Evolutionary conservation across 2,113 vertebrate genomes (phyloP).

Genomic region (Halcyon senegalensis): DNA sequence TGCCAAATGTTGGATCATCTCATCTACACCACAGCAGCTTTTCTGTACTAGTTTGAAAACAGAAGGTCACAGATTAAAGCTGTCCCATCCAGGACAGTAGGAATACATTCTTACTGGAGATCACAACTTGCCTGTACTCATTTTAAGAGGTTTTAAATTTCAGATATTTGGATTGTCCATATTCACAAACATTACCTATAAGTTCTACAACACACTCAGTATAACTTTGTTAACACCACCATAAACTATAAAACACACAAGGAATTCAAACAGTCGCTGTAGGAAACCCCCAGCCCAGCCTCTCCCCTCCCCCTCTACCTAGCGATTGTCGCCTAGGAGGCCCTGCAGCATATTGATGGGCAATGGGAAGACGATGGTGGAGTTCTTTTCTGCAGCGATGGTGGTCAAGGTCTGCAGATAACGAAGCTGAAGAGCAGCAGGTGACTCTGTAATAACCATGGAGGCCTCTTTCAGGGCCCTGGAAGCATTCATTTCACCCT

Average conservation of each 20-base stretch:
- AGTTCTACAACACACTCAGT: not conserved
- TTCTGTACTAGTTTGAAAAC: not conserved
- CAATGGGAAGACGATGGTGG: constrained; percentile 92
- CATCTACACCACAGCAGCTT: not conserved
- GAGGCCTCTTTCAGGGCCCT: constrained; percentile 90
- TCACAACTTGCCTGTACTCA: not conserved
- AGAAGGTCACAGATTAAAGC: not conserved
- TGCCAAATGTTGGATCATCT: not conserved
- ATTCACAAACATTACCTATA: not conserved
- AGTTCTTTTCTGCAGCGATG: constrained; percentile 91
- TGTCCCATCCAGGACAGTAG: not conserved
- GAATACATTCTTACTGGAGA: not conserved
- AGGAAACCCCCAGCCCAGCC: not conserved
- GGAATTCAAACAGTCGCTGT: not conserved
- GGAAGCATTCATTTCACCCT: constrained; percentile 92
- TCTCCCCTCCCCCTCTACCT: not conserved
- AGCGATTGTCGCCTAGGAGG: constrained; percentile 30
- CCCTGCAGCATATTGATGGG: constrained; percentile 87
- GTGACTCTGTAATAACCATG: constrained; percentile 90
- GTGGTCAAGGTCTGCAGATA: constrained; percentile 93
- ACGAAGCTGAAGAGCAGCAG: constrained; percentile 90
- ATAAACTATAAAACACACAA: not conserved
- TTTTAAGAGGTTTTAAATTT: not conserved
- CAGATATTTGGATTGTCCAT: not conserved
- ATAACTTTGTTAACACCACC: not conserved